Evolutionary conservation across 2,113 vertebrate species (phyloP).

Genomic region (Thermophis baileyi): DNA sequence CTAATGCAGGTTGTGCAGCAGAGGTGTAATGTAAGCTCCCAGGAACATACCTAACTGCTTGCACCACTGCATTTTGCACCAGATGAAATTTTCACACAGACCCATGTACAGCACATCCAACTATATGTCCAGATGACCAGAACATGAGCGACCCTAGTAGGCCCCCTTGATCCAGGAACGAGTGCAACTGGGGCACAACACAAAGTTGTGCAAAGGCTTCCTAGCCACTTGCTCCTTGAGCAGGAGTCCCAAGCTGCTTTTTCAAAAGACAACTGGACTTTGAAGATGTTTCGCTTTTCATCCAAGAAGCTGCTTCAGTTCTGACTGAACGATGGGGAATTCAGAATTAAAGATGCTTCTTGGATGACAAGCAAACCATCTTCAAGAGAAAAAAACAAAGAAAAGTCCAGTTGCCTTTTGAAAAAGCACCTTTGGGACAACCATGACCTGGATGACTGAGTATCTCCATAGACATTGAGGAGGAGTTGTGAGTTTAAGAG

Average conservation of each 20-base stretch:
- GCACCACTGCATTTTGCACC: neutral
- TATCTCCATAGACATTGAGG: neutral
- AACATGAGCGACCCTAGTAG: neutral
- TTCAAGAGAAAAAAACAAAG: neutral
- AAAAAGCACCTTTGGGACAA: neutral
- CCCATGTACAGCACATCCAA: neutral
- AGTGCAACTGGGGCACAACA: neutral
- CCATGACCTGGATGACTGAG: neutral
- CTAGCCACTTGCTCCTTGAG: neutral
- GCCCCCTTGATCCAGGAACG: neutral
- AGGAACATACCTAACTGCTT: neutral
- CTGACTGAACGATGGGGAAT: neutral
- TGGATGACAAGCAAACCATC: neutral
- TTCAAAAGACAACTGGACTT: neutral
- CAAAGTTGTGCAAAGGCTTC: neutral
- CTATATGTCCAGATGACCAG: neutral
- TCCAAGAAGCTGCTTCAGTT: neutral
- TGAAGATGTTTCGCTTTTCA: neutral
- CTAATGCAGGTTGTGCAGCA: no score
- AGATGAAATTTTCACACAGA: neutral
- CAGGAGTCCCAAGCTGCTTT: neutral
- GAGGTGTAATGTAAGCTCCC: neutral
- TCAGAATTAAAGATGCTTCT: neutral
- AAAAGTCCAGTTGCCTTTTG: neutral
- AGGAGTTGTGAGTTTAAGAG: neutral